A percentile compares a stretch with the other conserved stretches of the same genome.
These are phyloP conservation scores for Darevskia mixta DNA, from an alignment of 2,797 vertebrate genomes.

Conservation along the genomic window DNA sequence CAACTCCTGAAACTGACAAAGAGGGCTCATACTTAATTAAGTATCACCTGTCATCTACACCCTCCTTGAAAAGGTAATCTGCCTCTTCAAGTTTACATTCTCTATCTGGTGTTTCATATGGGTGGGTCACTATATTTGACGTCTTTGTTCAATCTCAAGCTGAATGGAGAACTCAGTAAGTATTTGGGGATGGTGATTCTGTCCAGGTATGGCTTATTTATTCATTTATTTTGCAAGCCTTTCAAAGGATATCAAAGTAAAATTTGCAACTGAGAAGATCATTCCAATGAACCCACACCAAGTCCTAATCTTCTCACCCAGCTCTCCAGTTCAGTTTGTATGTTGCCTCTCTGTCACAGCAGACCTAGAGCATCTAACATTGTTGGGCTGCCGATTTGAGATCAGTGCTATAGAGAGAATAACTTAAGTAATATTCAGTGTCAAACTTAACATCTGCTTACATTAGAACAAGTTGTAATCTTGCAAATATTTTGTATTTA, in stretches of 20 bases:
- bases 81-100: background rate
- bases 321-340: too few relatives aligned
- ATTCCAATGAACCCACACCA: background rate
- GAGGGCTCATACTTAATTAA: conserved; percentile 79
- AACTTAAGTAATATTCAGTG: too few relatives aligned
- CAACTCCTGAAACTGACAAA: conserved; percentile 69
- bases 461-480: background rate
- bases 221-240: background rate
- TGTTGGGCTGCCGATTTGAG: too few relatives aligned
- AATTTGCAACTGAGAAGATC: background rate
- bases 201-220: background rate
- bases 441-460: too few relatives aligned
- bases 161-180: background rate
- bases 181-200: background rate
- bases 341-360: too few relatives aligned
- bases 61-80: conserved; percentile 87
- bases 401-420: too few relatives aligned
- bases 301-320: too few relatives aligned
- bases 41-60: conserved; percentile 85
- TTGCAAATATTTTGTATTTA: background rate
- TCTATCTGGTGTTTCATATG: background rate
- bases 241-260: background rate
- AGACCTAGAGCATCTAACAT: too few relatives aligned
- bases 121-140: background rate
- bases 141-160: background rate